Evolutionary conservation across 2,888 invertebrate genomes (phyloP).

Genomic region (Lycocerus yunnanus): DNA sequence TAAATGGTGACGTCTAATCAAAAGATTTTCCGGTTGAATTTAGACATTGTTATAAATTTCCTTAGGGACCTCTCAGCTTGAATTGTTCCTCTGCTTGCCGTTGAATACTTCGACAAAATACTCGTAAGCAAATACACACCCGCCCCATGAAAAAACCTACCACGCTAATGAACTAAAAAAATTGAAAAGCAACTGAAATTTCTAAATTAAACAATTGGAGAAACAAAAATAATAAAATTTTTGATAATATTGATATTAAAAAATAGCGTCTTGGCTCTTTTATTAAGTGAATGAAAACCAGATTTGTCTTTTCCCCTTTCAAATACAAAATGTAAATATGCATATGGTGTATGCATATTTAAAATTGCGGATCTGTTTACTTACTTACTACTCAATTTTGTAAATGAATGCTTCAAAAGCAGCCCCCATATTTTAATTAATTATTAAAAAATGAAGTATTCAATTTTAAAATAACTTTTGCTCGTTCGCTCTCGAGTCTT

Average conservation of each 20-base stretch:
- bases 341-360: slow-evolving; percentile 33
- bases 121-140: slow-evolving; percentile 20
- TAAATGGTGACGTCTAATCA: slow-evolving; percentile 45
- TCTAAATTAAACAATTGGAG: not conserved
- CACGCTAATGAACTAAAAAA: not conserved
- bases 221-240: not conserved
- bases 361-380: slow-evolving; percentile 33
- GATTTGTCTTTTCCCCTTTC: slow-evolving; percentile 26
- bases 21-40: slow-evolving; percentile 54
- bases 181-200: not conserved
- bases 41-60: slow-evolving; percentile 50
- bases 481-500: not conserved
- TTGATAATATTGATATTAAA: not conserved
- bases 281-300: slow-evolving; percentile 27
- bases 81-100: slow-evolving; percentile 23
- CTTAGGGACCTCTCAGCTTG: slow-evolving; percentile 42
- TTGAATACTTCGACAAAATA: slow-evolving; percentile 22
- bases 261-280: slow-evolving; percentile 24
- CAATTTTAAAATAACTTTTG: slow-evolving; percentile 15
- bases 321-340: slow-evolving; percentile 30
- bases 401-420: slow-evolving; percentile 34
- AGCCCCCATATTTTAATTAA: slow-evolving; percentile 28
- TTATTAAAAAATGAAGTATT: slow-evolving; percentile 22
- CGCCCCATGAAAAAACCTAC: slow-evolving; percentile 3
- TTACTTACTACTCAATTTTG: slow-evolving; percentile 38